Evolutionary conservation across 2,888 invertebrate species (phyloP), one percentile per base, ranked within the genome.

Genomic region (Diarsia brunnea): DNA sequence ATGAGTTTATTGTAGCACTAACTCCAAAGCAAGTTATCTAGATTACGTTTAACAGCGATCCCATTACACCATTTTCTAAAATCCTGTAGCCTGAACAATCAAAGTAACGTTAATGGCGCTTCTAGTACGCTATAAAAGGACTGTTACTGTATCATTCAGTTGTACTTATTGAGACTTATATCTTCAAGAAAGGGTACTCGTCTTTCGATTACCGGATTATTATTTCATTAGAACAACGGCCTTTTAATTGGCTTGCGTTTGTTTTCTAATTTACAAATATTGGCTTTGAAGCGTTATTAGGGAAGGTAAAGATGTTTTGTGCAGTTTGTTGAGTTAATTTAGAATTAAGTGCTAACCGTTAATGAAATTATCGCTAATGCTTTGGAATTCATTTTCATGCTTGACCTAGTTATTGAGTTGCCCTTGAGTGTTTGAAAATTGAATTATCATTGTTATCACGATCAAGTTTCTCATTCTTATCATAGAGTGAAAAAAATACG

Each of bases 171-270:
- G 80, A 88, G 89, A 90, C 88, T 91, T 88, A 90, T 90, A 87
- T 90, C 87, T 84, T 84, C 76, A 80, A 78, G 82, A 79, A 79
- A 84, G 88, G 86, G 88, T 84, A 78, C 84, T 79, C 85, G 76
- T 79, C 86, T 89, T 89, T 88, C 88, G 90, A 91, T 92, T 90
- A 90, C 85, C 77, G 87, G 90, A 89, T 91, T 91, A 92, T 91
- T 92, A 90, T 92, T 91, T 91, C 85, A 91, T 92, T 92, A 89
- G 87, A 88, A 84, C 86, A 81, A 81, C 84, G 77, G 78, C 76
- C 82, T 84, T 81, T 84, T 88, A 88, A 91, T 88, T 89, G 87
- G 74, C 72, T 68, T 61, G 75, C 76, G 84, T 82, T 83, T 84
- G 71, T 83, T 78, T 85, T 66, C 55, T 60, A 47, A 78, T 81